Conservation (phyloP, 2,113 vertebrate genomes). For the Pyrgilauda ruficollis region DNA sequence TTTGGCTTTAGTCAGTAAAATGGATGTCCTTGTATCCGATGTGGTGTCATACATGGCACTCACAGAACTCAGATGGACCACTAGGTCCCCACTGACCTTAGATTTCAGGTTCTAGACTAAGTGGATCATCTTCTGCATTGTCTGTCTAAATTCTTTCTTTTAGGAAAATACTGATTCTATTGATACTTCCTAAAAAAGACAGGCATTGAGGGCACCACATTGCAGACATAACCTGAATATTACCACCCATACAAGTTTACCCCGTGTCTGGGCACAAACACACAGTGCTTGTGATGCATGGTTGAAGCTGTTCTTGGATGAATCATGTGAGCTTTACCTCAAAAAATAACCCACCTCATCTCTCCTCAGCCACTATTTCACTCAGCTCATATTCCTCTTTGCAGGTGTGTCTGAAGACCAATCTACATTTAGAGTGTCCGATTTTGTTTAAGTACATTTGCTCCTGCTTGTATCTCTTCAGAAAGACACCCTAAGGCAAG, state of each 20-base stretch:
- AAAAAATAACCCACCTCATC: not conserved
- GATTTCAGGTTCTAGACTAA: not conserved
- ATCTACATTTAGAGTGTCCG: not conserved
- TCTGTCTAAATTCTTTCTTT: not conserved
- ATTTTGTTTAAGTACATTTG: not conserved
- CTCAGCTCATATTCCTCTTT: not conserved
- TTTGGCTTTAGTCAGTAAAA: not conserved
- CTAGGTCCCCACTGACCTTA: not conserved
- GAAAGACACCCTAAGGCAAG: not conserved
- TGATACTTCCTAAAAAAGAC: not conserved
- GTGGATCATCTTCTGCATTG: not conserved
- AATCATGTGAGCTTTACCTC: not conserved
- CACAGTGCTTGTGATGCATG: accelerated
- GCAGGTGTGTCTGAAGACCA: not conserved
- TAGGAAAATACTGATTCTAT: not conserved
- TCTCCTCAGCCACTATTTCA: not conserved
- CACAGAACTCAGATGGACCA: not conserved
- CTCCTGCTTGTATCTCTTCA: not conserved
- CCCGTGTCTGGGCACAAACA: accelerated
- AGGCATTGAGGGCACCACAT: not conserved
- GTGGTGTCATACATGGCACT: too few species aligned
- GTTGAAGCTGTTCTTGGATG: not conserved
- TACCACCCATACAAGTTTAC: not conserved
- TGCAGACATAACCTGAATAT: not conserved
- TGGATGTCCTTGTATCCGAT: not conserved